phyloP scores from a whole-genome alignment of 2,113 vertebrate species.

The Antigone vipio region DNA sequence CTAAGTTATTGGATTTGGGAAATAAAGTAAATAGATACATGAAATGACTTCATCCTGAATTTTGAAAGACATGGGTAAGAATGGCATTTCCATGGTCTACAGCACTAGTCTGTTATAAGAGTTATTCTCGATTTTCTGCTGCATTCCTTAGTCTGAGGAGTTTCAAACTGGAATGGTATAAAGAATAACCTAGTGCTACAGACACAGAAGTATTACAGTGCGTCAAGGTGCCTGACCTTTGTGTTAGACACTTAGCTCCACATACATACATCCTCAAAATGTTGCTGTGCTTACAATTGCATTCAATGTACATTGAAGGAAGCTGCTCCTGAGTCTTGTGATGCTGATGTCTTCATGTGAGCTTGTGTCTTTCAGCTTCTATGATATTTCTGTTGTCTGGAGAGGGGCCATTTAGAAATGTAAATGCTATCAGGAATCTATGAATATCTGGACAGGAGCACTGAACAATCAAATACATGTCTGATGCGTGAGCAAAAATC shows the following conservation, averaged over 20 bases:
- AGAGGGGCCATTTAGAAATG: background rate
- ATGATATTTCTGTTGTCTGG: background rate
- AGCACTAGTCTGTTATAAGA: background rate
- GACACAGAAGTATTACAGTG: background rate
- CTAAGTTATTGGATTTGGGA: too few species aligned
- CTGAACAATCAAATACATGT: background rate
- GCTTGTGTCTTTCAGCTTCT: background rate
- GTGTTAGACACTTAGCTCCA: background rate
- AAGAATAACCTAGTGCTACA: background rate
- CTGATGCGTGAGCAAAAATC: fast-evolving
- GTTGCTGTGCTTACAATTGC: background rate
- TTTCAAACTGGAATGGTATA: background rate
- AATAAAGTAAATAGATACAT: too few species aligned
- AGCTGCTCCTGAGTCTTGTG: background rate
- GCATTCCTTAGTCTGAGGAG: background rate
- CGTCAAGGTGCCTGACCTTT: background rate
- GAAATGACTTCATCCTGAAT: too few species aligned
- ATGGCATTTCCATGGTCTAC: background rate
- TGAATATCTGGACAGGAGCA: background rate
- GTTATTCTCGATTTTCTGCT: background rate
- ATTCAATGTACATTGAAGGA: background rate
- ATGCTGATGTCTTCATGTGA: background rate
- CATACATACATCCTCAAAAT: background rate
- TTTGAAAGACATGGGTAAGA: too few species aligned
- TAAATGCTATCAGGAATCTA: background rate